A percentile compares a stretch with the other conserved stretches of the same genome.
Conservation (phyloP, 2,113 vertebrate species). For the Panurus biarmicus region DNA sequence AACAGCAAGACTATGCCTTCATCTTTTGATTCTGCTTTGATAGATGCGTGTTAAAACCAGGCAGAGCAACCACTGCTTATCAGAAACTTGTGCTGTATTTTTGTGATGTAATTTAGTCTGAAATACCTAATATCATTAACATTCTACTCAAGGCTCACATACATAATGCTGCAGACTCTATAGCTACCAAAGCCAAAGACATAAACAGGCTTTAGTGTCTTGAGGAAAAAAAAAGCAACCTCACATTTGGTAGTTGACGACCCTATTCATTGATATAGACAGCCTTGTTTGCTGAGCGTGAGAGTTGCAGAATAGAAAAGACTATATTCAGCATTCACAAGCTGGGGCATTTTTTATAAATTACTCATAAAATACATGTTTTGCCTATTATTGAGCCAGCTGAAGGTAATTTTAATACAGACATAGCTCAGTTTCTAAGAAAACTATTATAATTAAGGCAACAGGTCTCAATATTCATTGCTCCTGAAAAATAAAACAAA, state of each 20-base stretch:
- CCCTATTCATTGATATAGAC: not conserved
- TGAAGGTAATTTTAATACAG: not conserved
- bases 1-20: not conserved
- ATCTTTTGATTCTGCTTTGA: not conserved
- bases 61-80: not conserved
- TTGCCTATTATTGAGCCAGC: not conserved
- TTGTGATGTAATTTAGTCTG: not conserved
- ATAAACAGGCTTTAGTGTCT: slow-evolving; percentile 9
- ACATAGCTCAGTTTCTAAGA: not conserved
- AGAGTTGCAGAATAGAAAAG: not conserved
- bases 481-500: not conserved
- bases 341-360: not conserved
- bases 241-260: not conserved
- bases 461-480: not conserved
- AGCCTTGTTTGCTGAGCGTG: not conserved
- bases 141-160: not conserved
- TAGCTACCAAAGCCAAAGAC: not conserved
- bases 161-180: not conserved
- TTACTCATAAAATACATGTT: not conserved
- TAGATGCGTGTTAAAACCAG: not conserved
- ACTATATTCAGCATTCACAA: not conserved
- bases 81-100: not conserved
- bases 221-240: not conserved
- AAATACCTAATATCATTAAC: not conserved
- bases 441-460: not conserved